These are phyloP conservation scores for Caenorhabditis plicata DNA, from an alignment of 2,888 invertebrate genomes.

Conservation along the genomic window DNA sequence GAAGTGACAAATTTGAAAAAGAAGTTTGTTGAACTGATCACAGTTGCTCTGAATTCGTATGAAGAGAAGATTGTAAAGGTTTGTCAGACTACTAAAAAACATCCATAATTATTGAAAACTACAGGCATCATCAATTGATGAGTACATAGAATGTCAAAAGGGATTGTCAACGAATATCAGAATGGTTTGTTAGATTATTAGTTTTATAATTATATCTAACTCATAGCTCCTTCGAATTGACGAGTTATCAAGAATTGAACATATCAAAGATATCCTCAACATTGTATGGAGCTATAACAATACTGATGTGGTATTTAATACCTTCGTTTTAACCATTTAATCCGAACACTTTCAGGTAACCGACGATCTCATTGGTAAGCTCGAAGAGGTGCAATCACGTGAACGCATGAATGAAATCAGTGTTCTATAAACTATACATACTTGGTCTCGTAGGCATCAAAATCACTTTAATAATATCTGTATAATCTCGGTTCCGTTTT, in stretches of 20 bases:
- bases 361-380: slow-evolving; percentile 16
- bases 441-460: too few species aligned
- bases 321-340: not conserved
- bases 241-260: slow-evolving; percentile 16
- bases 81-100: not conserved
- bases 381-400: slow-evolving; percentile 30
- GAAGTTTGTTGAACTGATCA: slow-evolving; percentile 17
- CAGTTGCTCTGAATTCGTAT: slow-evolving; percentile 11
- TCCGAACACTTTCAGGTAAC: too few species aligned
- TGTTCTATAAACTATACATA: too few species aligned
- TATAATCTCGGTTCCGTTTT: too few species aligned
- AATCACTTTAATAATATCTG: too few species aligned
- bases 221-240: slow-evolving; percentile 28
- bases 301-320: not conserved
- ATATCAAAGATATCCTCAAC: slow-evolving; percentile 22
- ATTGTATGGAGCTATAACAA: slow-evolving; percentile 24
- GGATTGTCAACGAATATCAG: slow-evolving; percentile 12
- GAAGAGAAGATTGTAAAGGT: slow-evolving; percentile 17
- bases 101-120: not conserved
- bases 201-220: not conserved
- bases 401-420: too few species aligned
- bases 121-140: slow-evolving; percentile 22
- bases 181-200: slow-evolving; percentile 1
- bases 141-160: slow-evolving; percentile 25
- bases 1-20: slow-evolving; percentile 19